phyloP scores from a whole-genome alignment of 2,797 vertebrate genomes.

The Echeneis naucrates region DNA sequence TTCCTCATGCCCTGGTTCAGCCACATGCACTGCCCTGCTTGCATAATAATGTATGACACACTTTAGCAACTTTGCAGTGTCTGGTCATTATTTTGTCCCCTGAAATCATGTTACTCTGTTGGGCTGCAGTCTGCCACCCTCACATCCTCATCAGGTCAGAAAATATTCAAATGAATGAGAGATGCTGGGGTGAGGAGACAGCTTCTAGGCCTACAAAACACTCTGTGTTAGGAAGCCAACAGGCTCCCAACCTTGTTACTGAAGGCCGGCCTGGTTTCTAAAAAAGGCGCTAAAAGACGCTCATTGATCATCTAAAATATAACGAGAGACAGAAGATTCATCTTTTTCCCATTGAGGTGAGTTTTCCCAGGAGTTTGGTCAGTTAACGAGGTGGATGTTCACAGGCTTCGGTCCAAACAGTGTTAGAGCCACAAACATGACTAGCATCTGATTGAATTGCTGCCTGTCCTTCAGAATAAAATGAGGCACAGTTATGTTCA shows the following conservation, averaged over 20 bases:
- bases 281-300: conserved; percentile 32
- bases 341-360: neutral
- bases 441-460: neutral
- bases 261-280: conserved; percentile 31
- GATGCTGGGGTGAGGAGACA: conserved; percentile 60
- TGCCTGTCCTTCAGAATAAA: neutral
- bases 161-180: conserved; percentile 51
- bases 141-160: conserved; percentile 50
- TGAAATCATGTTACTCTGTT: conserved; percentile 29
- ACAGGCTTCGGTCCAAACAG: neutral
- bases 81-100: conserved; percentile 63
- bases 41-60: conserved; percentile 49
- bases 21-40: conserved; percentile 19
- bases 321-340: conserved; percentile 9
- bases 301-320: conserved; percentile 30
- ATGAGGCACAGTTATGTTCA: neutral
- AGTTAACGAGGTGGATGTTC: conserved; percentile 6
- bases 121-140: conserved; percentile 28
- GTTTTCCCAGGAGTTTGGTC: conserved; percentile 19
- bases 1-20: neutral
- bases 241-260: conserved; percentile 49
- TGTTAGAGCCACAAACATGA: neutral
- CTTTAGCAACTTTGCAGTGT: conserved; percentile 42
- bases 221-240: conserved; percentile 51
- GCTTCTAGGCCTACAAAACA: conserved; percentile 34